Conservation (phyloP, 1,140 invertebrate species). For the fruit fly (Drosophila melanogaster) region DNA sequence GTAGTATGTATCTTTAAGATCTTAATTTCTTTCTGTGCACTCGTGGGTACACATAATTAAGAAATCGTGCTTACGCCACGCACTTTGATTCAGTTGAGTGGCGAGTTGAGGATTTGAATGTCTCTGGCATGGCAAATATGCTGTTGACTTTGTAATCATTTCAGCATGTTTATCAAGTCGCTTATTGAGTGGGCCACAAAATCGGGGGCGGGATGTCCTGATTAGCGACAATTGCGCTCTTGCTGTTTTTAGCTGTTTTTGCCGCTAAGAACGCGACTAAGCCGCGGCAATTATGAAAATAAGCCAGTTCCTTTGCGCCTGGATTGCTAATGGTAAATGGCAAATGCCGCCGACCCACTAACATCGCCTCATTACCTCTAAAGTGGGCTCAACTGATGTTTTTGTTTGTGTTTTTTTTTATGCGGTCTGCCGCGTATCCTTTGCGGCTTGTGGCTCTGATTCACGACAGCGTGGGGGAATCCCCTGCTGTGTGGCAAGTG, state of each 20-base stretch:
- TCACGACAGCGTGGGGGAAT: conserved; percentile 25
- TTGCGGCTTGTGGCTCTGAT: conserved; percentile 47
- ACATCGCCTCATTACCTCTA: conserved; percentile 21
- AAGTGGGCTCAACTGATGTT: conserved; percentile 41
- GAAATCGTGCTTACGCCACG: conserved; percentile 56
- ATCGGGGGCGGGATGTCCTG: conserved; percentile 1
- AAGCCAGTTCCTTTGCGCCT: conserved; percentile 37
- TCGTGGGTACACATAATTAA: conserved; percentile 75
- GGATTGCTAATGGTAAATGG: conserved; percentile 43
- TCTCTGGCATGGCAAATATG: conserved; percentile 60
- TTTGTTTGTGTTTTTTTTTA: conserved; percentile 8
- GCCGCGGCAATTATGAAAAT: conserved; percentile 68
- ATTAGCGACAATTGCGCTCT: conserved; percentile 38
- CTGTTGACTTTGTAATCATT: conserved; percentile 77
- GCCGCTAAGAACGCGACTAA: conserved; percentile 37
- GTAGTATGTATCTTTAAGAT: neutral
- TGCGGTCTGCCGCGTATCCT: conserved; percentile 49
- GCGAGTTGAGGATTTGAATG: conserved; percentile 53
- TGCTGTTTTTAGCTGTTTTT: conserved; percentile 2
- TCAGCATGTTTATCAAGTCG: conserved; percentile 62
- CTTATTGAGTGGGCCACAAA: conserved; percentile 31
- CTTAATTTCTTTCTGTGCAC: conserved; percentile 30
- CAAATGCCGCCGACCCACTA: conserved; percentile 31
- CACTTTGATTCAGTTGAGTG: conserved; percentile 48
- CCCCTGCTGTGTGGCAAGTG: conserved; percentile 39